Evolutionary conservation across 2,888 invertebrate species (phyloP).

Genomic region (Phortica magna): DNA sequence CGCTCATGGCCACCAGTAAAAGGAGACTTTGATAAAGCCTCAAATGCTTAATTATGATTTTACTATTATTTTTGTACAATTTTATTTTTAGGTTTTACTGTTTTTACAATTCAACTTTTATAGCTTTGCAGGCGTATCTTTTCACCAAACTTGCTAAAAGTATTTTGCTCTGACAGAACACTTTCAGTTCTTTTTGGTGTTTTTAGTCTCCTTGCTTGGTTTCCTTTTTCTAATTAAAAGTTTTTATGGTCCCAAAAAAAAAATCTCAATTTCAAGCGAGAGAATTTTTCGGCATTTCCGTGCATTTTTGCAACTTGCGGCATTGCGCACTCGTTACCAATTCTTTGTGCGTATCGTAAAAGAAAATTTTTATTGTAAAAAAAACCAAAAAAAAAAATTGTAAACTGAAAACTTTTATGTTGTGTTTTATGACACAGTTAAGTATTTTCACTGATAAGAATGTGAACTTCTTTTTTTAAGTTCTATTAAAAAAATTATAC

Average conservation of each 20-base stretch:
- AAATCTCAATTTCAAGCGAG: background rate
- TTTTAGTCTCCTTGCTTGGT: background rate
- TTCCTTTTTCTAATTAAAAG: slow-evolving; percentile 23
- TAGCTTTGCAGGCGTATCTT: background rate
- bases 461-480: too few relatives aligned
- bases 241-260: slow-evolving; percentile 1
- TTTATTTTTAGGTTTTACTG: background rate
- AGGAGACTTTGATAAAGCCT: slow-evolving; percentile 2
- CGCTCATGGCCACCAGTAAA: background rate
- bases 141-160: background rate
- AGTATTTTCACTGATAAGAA: too few relatives aligned
- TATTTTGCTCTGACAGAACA: background rate
- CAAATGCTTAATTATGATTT: slow-evolving; percentile 12
- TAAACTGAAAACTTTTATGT: background rate
- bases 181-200: background rate
- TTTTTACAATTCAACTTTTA: background rate
- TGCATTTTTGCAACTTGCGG: too few relatives aligned
- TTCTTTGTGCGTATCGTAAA: too few relatives aligned
- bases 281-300: background rate
- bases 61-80: background rate
- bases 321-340: too few relatives aligned
- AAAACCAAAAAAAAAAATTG: slow-evolving; percentile 32
- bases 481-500: too few relatives aligned
- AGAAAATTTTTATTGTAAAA: slow-evolving; percentile 41
- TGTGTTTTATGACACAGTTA: too few relatives aligned